Base-by-base conservation (phyloP, 2,888 invertebrate genomes). In the Patella depressa region DNA sequence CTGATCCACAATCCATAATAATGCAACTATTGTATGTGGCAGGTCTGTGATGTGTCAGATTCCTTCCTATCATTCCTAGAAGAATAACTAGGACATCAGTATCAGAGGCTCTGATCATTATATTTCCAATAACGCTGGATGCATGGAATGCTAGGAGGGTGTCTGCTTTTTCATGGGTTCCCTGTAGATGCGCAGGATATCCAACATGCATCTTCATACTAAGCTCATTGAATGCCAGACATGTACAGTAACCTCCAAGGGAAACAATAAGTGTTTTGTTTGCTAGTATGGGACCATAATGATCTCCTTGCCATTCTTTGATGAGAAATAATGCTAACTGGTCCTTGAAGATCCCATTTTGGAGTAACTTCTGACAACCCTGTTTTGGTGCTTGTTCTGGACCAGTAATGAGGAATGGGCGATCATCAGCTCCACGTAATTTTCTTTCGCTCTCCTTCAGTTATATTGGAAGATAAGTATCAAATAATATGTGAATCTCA, bases 61-160 rank as follows among this genome's bases (percentile, higher is more conserved):
- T 29, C 34, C 70, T 54, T 24, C 55, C 79, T 53, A 78, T n/a
- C 73, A 69, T 55, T 19, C 70, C 76, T 12, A 79, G n/a, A 17
- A 79, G 73, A 79, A 73, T 78, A 14, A 79, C 79, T 54, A 79
- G 14, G 7, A 78, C 71, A 78, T 78, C 78, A 53, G 78, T 78
- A 55, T 78, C 78, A 45, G 77, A 75, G n/a, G 78, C 70, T 59
- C 59, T 59, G 15, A 59, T 14, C 15, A 59, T 1, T 7, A 17
- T 19, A 59, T 59, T 59, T 9, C 74, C 78, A 29, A 57, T 69
- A 5, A 57, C 19, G 14, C 53, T 17, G 15, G 76, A 45, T 77
- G 74, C 71, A 78, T 78, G 78, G 29, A 78, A 78, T 57, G 71
- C 75, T 5, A 78, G 12, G 75, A 76, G 76, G 1, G 76, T 76